Conservation (phyloP, 2,888 invertebrate genomes). For the Myopa tessellatipennis region DNA sequence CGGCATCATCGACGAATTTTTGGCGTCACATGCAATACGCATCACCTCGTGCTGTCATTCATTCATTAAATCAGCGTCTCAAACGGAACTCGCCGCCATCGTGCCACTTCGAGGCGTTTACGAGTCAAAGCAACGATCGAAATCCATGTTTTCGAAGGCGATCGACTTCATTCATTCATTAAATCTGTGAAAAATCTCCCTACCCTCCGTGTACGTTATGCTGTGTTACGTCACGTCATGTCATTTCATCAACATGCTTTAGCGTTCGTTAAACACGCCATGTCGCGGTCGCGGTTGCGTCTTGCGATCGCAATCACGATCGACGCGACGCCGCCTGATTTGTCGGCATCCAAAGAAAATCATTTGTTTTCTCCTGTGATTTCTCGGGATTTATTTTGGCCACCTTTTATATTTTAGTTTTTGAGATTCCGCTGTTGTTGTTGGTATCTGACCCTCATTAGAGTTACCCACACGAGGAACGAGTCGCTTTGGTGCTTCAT, state of each 20-base stretch:
- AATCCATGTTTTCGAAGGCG: not conserved
- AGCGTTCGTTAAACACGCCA: conserved; percentile 39
- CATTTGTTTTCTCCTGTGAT: conserved; percentile 5
- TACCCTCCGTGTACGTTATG: not conserved
- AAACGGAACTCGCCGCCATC: not conserved
- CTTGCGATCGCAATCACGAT: conserved; percentile 61
- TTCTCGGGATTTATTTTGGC: conserved; percentile 35
- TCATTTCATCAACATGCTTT: conserved; percentile 58
- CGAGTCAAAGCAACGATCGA: too few species aligned
- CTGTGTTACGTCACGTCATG: conserved; percentile 59
- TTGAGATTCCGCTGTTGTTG: not conserved
- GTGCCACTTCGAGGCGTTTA: too few species aligned
- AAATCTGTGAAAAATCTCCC: not conserved
- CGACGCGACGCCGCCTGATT: conserved; percentile 40
- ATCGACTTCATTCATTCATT: conserved; percentile 11
- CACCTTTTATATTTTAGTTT: conserved; percentile 36
- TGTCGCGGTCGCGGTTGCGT: conserved; percentile 50
- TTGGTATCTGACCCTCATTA: conserved; percentile 58
- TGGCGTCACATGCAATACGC: conserved; percentile 28
- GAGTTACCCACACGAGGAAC: conserved; percentile 44
- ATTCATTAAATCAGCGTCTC: conserved; percentile 7
- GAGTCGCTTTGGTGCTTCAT: conserved; percentile 45
- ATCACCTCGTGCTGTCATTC: conserved; percentile 6
- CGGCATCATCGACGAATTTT: not conserved
- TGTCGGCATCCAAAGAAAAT: conserved; percentile 50